A percentile compares a stretch with the other conserved stretches of the same genome.
phyloP scores from a whole-genome alignment of 2,888 invertebrate species.

The Eupeodes luniger region DNA sequence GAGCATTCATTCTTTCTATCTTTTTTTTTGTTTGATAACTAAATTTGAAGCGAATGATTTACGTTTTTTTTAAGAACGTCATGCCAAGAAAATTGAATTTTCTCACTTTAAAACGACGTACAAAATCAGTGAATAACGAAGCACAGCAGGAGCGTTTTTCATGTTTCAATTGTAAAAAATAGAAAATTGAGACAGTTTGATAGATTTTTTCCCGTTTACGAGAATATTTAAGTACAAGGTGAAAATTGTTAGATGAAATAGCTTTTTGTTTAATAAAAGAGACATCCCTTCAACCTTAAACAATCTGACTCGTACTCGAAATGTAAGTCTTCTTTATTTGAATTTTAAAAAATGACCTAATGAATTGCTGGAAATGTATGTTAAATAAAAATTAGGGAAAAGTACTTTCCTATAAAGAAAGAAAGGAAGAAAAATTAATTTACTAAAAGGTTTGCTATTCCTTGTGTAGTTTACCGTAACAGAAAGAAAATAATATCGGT shows the following conservation, averaged over 20 bases:
- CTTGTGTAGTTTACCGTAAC: too few relatives aligned
- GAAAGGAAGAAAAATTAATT: too few relatives aligned
- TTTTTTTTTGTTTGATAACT: background rate
- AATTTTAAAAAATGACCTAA: too few relatives aligned
- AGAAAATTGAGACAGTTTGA: background rate
- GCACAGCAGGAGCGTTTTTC: slow-evolving; percentile 3
- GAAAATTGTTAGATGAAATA: background rate
- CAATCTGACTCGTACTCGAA: too few relatives aligned
- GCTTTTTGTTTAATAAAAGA: too few relatives aligned
- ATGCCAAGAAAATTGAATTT: slow-evolving; percentile 28
- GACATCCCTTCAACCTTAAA: too few relatives aligned
- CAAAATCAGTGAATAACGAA: slow-evolving; percentile 19
- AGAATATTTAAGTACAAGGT: background rate
- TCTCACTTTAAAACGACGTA: background rate
- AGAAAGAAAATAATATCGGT: too few relatives aligned
- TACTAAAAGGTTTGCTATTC: too few relatives aligned
- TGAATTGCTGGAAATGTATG: too few relatives aligned
- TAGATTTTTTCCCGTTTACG: background rate
- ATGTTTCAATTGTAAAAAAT: slow-evolving; percentile 1
- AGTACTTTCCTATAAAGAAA: too few relatives aligned
- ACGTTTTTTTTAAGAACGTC: background rate
- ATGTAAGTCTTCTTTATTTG: too few relatives aligned
- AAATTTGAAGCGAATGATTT: slow-evolving; percentile 36
- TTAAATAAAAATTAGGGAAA: too few relatives aligned
- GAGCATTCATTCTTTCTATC: background rate